Evolutionary conservation across 2,113 vertebrate genomes (phyloP).

Genomic region (Synodontis membranacea): DNA sequence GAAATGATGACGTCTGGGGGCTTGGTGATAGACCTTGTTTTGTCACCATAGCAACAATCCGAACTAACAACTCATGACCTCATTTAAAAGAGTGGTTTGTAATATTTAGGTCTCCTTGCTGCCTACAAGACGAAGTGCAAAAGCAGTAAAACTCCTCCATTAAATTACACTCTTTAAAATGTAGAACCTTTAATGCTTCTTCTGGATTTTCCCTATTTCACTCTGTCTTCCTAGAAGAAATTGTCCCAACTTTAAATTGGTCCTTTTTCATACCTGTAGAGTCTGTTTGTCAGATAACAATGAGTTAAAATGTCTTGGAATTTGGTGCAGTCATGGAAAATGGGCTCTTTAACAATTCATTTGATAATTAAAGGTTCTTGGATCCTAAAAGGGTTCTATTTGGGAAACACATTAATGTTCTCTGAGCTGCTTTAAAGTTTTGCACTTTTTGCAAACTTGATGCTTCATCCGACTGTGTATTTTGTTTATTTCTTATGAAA

Average conservation of each 20-base stretch:
- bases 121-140: not conserved
- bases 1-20: not conserved
- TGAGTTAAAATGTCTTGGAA: not conserved
- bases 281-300: not conserved
- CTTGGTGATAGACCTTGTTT: not conserved
- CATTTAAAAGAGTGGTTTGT: not conserved
- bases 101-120: not conserved
- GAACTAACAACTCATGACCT: not conserved
- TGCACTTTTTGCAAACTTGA: not conserved
- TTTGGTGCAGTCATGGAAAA: not conserved
- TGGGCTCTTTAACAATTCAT: not conserved
- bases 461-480: not conserved
- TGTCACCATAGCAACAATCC: not conserved
- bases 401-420: not conserved
- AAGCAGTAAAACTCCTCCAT: not conserved
- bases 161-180: not conserved
- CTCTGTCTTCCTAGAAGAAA: not conserved
- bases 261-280: not conserved
- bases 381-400: not conserved
- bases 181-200: too few species aligned
- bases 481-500: not conserved
- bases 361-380: not conserved
- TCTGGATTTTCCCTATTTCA: not conserved
- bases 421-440: not conserved
- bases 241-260: not conserved